Conservation (phyloP, 2,888 invertebrate genomes). For the Acanthosepion pharaonis region DNA sequence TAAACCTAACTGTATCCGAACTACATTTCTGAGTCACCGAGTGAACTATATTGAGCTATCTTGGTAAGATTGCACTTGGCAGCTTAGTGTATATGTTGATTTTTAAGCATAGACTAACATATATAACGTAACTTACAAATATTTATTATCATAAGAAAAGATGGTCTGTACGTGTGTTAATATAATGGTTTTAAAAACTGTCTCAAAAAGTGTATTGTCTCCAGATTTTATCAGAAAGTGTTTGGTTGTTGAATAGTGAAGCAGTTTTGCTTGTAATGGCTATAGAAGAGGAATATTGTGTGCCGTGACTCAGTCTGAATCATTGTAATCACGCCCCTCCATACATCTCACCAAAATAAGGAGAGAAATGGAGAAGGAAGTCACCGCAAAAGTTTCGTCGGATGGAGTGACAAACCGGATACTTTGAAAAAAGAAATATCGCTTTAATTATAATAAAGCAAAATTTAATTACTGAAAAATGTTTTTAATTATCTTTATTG, state of each 20-base stretch:
- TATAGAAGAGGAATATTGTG: too few species aligned
- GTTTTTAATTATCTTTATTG: conserved; percentile 11
- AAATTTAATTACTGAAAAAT: neutral
- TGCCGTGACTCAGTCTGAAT: neutral
- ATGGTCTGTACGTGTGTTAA: too few species aligned
- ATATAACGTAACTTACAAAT: too few species aligned
- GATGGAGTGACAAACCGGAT: conserved; percentile 13
- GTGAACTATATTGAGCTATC: too few species aligned
- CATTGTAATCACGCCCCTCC: neutral
- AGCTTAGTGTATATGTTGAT: too few species aligned
- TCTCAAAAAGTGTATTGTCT: neutral
- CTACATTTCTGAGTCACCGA: too few species aligned
- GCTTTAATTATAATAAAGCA: neutral
- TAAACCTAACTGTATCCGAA: too few species aligned
- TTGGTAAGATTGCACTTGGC: too few species aligned
- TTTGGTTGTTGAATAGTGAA: neutral
- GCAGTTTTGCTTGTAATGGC: neutral
- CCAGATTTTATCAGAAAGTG: neutral
- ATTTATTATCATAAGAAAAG: too few species aligned
- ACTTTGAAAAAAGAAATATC: neutral
- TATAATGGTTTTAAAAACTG: neutral
- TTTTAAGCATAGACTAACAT: too few species aligned
- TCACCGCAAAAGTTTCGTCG: neutral
- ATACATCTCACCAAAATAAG: neutral
- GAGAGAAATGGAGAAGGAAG: neutral